Evolutionary conservation across 2,888 invertebrate species (phyloP), one percentile per base, ranked within the genome.

Genomic region (Sylvicola fuscatus): DNA sequence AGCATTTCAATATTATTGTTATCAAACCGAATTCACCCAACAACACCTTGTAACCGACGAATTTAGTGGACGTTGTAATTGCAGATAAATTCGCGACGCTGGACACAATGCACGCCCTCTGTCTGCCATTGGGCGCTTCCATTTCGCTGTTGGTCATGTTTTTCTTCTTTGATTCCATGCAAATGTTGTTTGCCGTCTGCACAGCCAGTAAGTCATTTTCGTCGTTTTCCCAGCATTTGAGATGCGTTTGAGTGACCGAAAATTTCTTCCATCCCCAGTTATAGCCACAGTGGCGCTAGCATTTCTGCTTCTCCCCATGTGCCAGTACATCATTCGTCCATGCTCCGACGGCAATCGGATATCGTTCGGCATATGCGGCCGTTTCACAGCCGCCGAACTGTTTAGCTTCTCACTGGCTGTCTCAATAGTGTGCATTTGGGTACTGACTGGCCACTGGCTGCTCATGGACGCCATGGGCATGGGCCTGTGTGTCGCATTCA

Each of bases 121-220:
- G 93, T 64, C 71, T 95, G 57, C 95, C 95, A 39, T 66, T 90
- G 43, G 92, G 92, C 51, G 93, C 95, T 47, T 93, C 93, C 42
- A 78, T 92, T 48, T 93, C 93, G 41, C 68, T 95, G 43, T 75
- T 95, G 41, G 77, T 95, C 51, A 95, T 95, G 93, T 95, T 95
- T 62, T 92, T 95, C 69, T 95, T 93, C 65, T 95, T 95, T 55
- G 95, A 95, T 64, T 93, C 93, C 38, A 90, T 95, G 82, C 95
- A 95, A 65, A 84, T 86, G 68, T 73, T 79, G 47, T 92, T 80
- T 66, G 92, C 84, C 43, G 87, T 93, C 49, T 93, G 92, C 58
- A 95, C 95, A 50, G 93, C 95, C 53, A 87, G 93, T 93, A 61
- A 77, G 80, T 71, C n/a, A n/a, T n/a, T n/a, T n/a, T n/a, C n/a